These are phyloP conservation scores for Tethya wilhelma DNA, from an alignment of 37 sponge, comb jelly and placozoan species.

Conservation along the genomic window DNA sequence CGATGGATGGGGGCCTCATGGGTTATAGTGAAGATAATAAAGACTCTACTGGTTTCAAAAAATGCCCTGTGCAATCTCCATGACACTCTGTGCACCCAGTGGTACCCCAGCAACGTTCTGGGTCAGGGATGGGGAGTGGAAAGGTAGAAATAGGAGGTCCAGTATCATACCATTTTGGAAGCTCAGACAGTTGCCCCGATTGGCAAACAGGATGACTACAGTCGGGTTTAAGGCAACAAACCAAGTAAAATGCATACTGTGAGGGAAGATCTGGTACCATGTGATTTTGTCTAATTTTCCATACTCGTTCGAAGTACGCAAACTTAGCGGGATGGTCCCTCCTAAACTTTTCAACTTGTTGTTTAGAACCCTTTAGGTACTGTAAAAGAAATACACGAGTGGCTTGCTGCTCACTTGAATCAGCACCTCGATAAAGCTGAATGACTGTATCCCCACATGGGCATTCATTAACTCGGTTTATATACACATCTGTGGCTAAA, in stretches of 20 bases:
- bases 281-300: constrained; percentile 16
- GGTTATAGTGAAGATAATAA: not conserved
- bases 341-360: constrained; percentile 1
- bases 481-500: constrained; percentile 21
- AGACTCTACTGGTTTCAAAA: not conserved
- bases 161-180: not conserved
- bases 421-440: not conserved
- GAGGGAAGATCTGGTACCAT: constrained; percentile 19
- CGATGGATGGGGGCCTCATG: not conserved
- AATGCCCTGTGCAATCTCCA: constrained; percentile 23
- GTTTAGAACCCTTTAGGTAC: constrained; percentile 42
- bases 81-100: not conserved
- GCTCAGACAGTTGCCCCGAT: not conserved
- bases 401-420: not conserved
- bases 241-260: constrained; percentile 25
- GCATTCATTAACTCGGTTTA: constrained; percentile 1
- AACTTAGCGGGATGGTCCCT: constrained; percentile 11
- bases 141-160: constrained; percentile 1
- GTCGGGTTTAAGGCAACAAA: constrained; percentile 27
- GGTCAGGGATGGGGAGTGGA: constrained; percentile 21
- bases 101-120: not conserved
- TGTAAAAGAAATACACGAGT: not conserved
- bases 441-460: constrained; percentile 19
- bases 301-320: constrained; percentile 10
- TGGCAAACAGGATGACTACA: constrained; percentile 29